Evolutionary conservation across 2,888 invertebrate species (phyloP).

Genomic region (Drosophila dives): DNA sequence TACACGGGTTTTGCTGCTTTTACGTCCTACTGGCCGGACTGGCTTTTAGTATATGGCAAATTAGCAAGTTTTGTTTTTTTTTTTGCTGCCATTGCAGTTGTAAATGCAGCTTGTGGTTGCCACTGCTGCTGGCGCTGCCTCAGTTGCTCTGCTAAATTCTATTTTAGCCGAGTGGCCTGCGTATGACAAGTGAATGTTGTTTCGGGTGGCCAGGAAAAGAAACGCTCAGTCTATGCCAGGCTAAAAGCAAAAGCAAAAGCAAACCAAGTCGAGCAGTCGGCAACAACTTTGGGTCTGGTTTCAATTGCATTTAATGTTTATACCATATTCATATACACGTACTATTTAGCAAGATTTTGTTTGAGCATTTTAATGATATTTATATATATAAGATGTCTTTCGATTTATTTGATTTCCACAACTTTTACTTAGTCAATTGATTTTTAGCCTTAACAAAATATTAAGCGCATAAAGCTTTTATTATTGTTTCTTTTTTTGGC

Average conservation of each 20-base stretch:
- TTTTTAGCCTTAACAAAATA: conserved; percentile 57
- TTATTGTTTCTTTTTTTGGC: conserved; percentile 34
- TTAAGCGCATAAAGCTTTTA: conserved; percentile 42
- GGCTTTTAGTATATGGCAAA: conserved; percentile 51
- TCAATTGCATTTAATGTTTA: conserved; percentile 37
- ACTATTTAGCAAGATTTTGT: conserved; percentile 15
- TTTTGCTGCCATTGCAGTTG: conserved; percentile 17
- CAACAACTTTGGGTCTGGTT: conserved; percentile 21
- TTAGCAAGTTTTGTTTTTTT: conserved; percentile 46
- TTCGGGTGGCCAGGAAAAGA: conserved; percentile 66
- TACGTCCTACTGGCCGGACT: conserved; percentile 44
- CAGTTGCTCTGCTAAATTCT: conserved; percentile 53
- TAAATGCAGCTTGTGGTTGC: neutral
- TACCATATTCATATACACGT: conserved; percentile 22
- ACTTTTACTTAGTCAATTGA: conserved; percentile 64
- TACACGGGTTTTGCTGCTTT: conserved; percentile 47
- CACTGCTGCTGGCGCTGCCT: conserved; percentile 10
- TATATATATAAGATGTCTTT: neutral
- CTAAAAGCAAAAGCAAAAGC: conserved; percentile 24
- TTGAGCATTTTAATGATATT: conserved; percentile 3
- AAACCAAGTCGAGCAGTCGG: conserved; percentile 26
- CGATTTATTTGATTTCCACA: conserved; percentile 31
- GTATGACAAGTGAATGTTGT: conserved; percentile 75
- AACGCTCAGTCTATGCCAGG: conserved; percentile 26
- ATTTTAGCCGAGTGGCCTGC: conserved; percentile 59